Conservation (phyloP, 2,888 invertebrate genomes). For the Pantelozetes paolii region DNA sequence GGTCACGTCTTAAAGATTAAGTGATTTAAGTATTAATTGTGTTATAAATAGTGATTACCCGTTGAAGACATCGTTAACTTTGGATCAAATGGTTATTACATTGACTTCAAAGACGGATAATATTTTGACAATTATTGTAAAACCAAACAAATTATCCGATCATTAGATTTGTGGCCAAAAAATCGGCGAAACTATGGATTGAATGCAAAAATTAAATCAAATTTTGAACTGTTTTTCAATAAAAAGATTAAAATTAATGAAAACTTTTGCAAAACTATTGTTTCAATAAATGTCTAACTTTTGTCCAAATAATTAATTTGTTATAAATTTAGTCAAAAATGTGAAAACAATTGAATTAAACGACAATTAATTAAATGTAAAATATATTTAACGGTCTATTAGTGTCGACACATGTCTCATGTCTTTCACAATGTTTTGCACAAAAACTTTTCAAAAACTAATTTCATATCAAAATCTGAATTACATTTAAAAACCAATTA, state of each 20-base stretch:
- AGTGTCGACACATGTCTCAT: conserved; percentile 6
- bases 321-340: background rate
- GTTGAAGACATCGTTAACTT: background rate
- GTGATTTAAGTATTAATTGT: background rate
- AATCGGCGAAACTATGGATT: background rate
- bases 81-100: background rate
- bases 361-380: background rate
- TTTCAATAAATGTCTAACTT: too few species aligned
- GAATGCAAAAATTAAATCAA: background rate
- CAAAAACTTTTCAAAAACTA: conserved; percentile 21
- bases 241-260: background rate
- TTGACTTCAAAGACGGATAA: background rate
- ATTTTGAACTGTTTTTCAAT: background rate
- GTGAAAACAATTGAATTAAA: background rate
- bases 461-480: background rate
- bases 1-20: background rate
- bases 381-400: conserved; percentile 24
- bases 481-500: background rate
- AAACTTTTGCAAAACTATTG: background rate
- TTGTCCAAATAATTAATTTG: background rate
- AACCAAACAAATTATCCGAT: background rate
- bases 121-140: background rate
- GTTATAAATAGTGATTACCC: background rate
- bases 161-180: background rate
- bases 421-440: background rate